Percentiles rank a stretch among this genome's conserved stretches.
Evolutionary conservation across 2,888 invertebrate genomes (phyloP).

Genomic region (Scaptomyza flava): DNA sequence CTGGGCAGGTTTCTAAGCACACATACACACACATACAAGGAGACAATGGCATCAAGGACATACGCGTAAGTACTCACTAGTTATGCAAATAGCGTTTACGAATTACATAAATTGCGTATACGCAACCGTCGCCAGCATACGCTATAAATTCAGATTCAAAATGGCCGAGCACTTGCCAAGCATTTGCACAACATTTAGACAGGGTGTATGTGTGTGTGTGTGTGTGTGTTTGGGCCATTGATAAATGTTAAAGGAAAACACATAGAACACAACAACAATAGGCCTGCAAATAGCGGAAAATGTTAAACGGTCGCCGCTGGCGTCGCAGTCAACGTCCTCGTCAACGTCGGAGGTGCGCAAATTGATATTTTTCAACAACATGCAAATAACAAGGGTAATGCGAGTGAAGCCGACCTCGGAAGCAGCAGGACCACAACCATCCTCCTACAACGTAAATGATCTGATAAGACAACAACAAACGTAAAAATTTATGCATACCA

Average conservation of each 20-base stretch:
- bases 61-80: constrained; percentile 53
- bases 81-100: constrained; percentile 72
- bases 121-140: constrained; percentile 59
- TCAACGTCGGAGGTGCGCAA: constrained; percentile 73
- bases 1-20: constrained; percentile 13
- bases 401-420: constrained; percentile 43
- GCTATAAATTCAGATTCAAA: constrained; percentile 74
- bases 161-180: constrained; percentile 50
- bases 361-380: constrained; percentile 78
- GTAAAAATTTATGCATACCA: constrained; percentile 78
- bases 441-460: constrained; percentile 62
- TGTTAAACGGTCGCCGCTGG: constrained; percentile 67
- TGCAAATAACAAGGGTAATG: constrained; percentile 77
- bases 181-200: constrained; percentile 77
- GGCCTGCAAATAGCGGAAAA: constrained; percentile 78
- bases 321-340: constrained; percentile 24
- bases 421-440: constrained; percentile 8
- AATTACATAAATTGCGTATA: constrained; percentile 80
- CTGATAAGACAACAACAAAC: constrained; percentile 79
- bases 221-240: constrained; percentile 35
- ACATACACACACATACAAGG: constrained; percentile 18
- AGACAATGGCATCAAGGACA: constrained; percentile 34
- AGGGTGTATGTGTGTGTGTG: constrained; percentile 27
- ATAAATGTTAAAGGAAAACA: constrained; percentile 49
- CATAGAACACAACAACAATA: constrained; percentile 53